phyloP scores from a whole-genome alignment of 1,140 invertebrate species.

The Luehdorfia chinensis region DNA sequence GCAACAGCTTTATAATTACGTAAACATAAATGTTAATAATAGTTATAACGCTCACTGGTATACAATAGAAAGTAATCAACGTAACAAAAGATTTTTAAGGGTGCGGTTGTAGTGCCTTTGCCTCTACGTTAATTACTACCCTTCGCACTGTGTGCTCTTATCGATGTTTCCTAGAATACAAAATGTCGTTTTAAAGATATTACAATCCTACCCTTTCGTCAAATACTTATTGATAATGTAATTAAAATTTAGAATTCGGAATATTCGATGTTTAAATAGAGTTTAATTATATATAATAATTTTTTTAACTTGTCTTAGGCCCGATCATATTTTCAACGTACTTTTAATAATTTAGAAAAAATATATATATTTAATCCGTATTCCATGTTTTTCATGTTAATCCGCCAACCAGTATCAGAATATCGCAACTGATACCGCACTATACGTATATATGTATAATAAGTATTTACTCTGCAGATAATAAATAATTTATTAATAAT shows the following conservation, averaged over 20 bases:
- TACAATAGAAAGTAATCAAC: slow-evolving; percentile 14
- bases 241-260: neutral
- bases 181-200: neutral
- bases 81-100: slow-evolving; percentile 16
- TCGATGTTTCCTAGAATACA: neutral
- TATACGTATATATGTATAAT: no score
- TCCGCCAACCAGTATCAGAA: no score
- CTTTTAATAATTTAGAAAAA: no score
- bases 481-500: neutral
- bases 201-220: neutral
- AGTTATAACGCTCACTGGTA: neutral
- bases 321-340: no score
- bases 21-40: slow-evolving; percentile 18
- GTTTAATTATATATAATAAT: neutral
- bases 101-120: slow-evolving; percentile 2
- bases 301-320: no score
- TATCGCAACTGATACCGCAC: no score
- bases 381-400: no score
- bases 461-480: no score
- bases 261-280: neutral
- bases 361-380: no score
- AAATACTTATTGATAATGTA: neutral
- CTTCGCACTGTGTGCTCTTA: neutral
- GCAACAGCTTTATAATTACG: no score
- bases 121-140: slow-evolving; percentile 1